phyloP scores from a whole-genome alignment of 1,140 invertebrate genomes.

The Amyelois transitella region DNA sequence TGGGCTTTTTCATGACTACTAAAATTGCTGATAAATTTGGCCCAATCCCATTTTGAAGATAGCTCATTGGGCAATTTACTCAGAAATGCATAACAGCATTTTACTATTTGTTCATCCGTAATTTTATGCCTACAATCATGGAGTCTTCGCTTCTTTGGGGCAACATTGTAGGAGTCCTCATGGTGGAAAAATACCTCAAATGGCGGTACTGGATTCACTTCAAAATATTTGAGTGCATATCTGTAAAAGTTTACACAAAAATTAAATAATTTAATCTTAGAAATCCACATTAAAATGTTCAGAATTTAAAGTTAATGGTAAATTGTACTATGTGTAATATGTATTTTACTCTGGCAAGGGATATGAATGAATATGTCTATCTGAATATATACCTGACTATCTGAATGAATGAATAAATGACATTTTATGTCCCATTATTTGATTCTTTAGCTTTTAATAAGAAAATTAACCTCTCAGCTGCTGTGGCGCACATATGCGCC shows the following conservation, averaged over 20 bases:
- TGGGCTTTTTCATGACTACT: constrained; percentile 41
- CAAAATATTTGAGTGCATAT: constrained; percentile 65
- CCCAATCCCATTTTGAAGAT: constrained; percentile 63
- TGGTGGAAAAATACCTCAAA: constrained; percentile 56
- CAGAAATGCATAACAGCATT: constrained; percentile 48
- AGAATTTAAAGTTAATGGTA: too few species aligned
- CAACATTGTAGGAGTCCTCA: constrained; percentile 62
- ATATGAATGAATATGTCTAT: too few species aligned
- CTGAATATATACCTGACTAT: too few species aligned
- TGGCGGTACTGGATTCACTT: constrained; percentile 57
- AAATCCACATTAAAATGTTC: too few species aligned
- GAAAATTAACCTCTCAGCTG: too few species aligned
- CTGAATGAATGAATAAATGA: too few species aligned
- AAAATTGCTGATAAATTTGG: constrained; percentile 54
- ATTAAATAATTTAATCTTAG: too few species aligned
- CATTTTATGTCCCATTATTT: too few species aligned
- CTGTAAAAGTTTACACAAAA: constrained; percentile 30
- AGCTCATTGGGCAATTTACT: constrained; percentile 56
- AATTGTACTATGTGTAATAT: too few species aligned
- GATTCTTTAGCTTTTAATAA: too few species aligned
- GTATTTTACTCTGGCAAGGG: too few species aligned
- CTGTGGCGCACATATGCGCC: too few species aligned
- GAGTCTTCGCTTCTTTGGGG: constrained; percentile 57
- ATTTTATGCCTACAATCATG: constrained; percentile 49
- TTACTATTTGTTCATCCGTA: constrained; percentile 51